A percentile compares a stretch with the other conserved stretches of the same genome.
Conservation (phyloP, 2,113 vertebrate genomes). For the Bambusicola thoracicus region DNA sequence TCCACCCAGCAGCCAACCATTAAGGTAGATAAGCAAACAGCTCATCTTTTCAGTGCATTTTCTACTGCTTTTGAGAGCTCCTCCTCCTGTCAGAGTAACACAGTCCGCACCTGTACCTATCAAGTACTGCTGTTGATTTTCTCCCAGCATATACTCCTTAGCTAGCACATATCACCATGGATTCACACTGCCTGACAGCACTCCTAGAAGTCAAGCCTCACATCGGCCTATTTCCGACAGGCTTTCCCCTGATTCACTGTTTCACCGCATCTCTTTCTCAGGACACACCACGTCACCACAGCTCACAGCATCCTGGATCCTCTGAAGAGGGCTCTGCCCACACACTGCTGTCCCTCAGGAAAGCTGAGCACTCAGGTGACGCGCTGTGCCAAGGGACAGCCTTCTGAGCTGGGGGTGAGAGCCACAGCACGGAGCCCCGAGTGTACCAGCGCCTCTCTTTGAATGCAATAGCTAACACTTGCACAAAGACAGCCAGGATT, state of each 20-base stretch:
- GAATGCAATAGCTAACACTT: no score
- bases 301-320: not conserved
- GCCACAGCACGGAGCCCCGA: no score
- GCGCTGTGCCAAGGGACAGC: no score
- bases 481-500: no score
- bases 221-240: not conserved
- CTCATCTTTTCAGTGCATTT: not conserved
- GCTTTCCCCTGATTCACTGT: not conserved
- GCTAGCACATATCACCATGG: not conserved
- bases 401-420: no score
- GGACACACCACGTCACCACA: not conserved
- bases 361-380: no score
- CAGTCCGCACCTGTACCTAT: not conserved
- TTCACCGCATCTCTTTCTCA: not conserved
- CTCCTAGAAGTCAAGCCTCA: not conserved
- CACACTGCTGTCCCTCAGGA: no score
- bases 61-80: not conserved
- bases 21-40: not conserved
- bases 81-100: not conserved
- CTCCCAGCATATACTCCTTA: not conserved
- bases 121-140: not conserved
- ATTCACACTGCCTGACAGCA: not conserved
- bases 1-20: not conserved
- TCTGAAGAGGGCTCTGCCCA: not conserved
- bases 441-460: no score